Evolutionary conservation across 2,888 invertebrate genomes (phyloP).

Genomic region (Heteromyza rotundicornis): DNA sequence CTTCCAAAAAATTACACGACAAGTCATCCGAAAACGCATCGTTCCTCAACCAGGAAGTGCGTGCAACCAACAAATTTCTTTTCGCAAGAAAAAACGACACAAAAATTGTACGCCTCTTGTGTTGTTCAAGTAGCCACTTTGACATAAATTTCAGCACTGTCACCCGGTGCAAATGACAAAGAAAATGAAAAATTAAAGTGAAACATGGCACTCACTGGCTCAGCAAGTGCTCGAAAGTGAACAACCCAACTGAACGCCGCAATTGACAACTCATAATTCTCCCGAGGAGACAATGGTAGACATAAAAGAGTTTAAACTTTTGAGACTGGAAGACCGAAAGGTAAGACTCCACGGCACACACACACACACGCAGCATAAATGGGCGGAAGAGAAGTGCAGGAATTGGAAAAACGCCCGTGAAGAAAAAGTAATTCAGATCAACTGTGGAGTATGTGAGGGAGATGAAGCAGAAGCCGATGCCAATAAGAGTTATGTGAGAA

Average conservation of each 20-base stretch:
- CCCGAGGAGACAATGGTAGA: background rate
- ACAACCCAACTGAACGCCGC: background rate
- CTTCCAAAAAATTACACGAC: too few relatives aligned
- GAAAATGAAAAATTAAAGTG: background rate
- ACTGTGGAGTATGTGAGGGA: too few relatives aligned
- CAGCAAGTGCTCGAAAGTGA: background rate
- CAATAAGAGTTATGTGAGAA: background rate
- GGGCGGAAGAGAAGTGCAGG: background rate
- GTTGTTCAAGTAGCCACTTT: too few relatives aligned
- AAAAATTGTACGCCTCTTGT: too few relatives aligned
- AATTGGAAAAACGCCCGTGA: background rate
- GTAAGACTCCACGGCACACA: background rate
- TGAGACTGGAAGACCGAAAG: too few relatives aligned
- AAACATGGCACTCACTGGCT: background rate
- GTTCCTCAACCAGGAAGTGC: too few relatives aligned
- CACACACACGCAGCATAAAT: background rate
- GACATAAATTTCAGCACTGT: constrained; percentile 10
- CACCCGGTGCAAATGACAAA: background rate
- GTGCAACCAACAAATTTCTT: too few relatives aligned
- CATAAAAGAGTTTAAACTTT: too few relatives aligned
- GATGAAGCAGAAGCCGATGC: too few relatives aligned
- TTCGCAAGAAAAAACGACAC: too few relatives aligned
- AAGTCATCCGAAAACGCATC: too few relatives aligned
- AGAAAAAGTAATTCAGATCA: too few relatives aligned
- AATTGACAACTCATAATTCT: constrained; percentile 8